phyloP scores from a whole-genome alignment of 2,888 invertebrate genomes.

The Caradrina kadenii region DNA sequence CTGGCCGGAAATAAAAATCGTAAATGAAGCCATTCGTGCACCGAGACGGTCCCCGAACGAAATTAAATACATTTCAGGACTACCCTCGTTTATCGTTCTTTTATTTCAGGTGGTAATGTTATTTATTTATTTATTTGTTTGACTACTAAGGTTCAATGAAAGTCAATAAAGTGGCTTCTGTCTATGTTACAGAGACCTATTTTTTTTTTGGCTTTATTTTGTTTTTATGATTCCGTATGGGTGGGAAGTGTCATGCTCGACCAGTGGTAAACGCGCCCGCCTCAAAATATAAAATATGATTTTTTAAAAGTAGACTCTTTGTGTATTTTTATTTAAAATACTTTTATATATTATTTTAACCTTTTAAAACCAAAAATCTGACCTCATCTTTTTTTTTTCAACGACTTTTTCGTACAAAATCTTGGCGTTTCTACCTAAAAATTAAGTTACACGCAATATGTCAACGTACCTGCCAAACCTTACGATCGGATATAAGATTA shows the following conservation, averaged over 20 bases:
- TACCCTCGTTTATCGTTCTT: slow-evolving; percentile 87
- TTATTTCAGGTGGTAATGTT: slow-evolving; percentile 88
- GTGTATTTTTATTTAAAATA: too few species aligned
- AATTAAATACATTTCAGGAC: slow-evolving; percentile 87
- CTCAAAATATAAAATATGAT: too few species aligned
- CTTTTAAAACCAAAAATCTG: too few species aligned
- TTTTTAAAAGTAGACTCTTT: too few species aligned
- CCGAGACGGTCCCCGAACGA: slow-evolving; percentile 83
- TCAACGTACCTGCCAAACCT: slow-evolving; percentile 10
- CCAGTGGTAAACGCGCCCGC: too few species aligned
- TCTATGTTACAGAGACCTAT: slow-evolving; percentile 41
- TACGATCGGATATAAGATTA: slow-evolving; percentile 31
- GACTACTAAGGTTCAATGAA: slow-evolving; percentile 47
- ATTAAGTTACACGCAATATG: slow-evolving; percentile 33
- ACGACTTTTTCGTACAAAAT: too few species aligned
- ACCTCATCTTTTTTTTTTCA: too few species aligned
- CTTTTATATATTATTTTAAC: too few species aligned
- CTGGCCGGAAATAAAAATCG: slow-evolving; percentile 89
- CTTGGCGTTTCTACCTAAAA: neutral
- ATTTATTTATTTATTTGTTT: slow-evolving; percentile 84
- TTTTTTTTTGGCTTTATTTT: slow-evolving; percentile 8
- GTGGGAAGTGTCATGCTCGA: too few species aligned
- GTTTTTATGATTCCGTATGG: slow-evolving; percentile 1
- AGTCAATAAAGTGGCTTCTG: slow-evolving; percentile 50
- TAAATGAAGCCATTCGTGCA: slow-evolving; percentile 89